Conservation (phyloP, 35 echinoderm and acorn worm genomes). For the Hemicentrotus pulcherrimus region DNA sequence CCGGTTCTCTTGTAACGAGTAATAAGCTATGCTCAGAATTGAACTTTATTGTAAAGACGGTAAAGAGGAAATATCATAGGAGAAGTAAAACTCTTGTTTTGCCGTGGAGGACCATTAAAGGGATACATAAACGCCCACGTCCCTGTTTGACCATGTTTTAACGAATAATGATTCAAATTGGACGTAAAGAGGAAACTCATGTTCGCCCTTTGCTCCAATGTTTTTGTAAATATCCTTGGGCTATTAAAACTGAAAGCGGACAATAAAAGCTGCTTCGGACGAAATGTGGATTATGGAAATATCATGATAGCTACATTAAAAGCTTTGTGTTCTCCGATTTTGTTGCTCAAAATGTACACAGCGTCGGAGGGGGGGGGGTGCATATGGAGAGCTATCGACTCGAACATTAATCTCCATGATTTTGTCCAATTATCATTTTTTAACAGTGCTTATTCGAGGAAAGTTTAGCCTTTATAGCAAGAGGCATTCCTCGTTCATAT, state of each 20-base stretch:
- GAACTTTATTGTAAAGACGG: conserved; percentile 4
- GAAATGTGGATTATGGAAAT: neutral
- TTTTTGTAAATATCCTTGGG: neutral
- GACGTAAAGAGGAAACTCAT: neutral
- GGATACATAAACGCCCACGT: neutral
- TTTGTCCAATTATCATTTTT: neutral
- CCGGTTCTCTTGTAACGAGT: neutral
- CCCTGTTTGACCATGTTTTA: conserved; percentile 10
- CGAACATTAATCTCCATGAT: neutral
- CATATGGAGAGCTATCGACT: neutral
- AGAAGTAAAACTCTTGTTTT: neutral
- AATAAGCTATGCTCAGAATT: conserved; percentile 19
- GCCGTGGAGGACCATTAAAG: neutral
- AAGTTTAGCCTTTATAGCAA: neutral
- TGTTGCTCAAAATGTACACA: neutral
- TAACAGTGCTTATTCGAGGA: neutral
- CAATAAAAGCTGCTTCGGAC: neutral
- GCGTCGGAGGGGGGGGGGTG: neutral
- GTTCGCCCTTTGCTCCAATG: neutral
- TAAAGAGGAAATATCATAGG: neutral
- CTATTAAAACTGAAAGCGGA: conserved; percentile 1
- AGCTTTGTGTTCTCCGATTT: neutral
- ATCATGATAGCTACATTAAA: neutral
- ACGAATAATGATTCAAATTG: conserved; percentile 19
- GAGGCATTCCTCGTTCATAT: neutral